phyloP scores from a whole-genome alignment of 2,113 vertebrate species.

The Potamarius usumacintae region DNA sequence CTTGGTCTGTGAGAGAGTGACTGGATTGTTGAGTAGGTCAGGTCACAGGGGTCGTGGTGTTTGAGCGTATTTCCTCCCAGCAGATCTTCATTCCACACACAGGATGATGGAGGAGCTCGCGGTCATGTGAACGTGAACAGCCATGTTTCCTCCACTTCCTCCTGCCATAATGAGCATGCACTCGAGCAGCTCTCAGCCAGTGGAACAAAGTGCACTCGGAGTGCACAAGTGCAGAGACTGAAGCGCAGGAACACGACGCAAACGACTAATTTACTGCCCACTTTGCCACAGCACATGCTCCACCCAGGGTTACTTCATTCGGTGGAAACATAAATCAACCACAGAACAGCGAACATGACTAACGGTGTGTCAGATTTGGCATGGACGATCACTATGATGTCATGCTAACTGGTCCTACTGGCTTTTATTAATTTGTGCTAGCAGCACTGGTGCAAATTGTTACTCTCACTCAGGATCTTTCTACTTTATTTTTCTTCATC shows the following conservation, averaged over 20 bases:
- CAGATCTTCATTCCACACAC: slow-evolving; percentile 9
- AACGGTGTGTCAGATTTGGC: not conserved
- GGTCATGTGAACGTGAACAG: slow-evolving; percentile 25
- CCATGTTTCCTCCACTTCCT: slow-evolving; percentile 50
- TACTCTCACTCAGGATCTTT: too few species aligned
- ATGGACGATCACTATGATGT: not conserved
- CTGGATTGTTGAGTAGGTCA: not conserved
- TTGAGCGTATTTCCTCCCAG: slow-evolving; percentile 30
- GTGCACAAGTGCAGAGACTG: not conserved
- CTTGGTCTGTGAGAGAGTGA: slow-evolving; percentile 13
- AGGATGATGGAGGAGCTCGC: slow-evolving; percentile 24
- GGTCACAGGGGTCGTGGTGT: slow-evolving; percentile 20
- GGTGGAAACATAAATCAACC: slow-evolving; percentile 11
- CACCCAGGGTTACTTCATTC: slow-evolving; percentile 8
- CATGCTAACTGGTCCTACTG: not conserved
- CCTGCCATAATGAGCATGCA: not conserved
- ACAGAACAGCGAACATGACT: not conserved
- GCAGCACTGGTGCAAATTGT: too few species aligned
- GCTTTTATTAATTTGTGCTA: not conserved
- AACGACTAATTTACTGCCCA: slow-evolving; percentile 17
- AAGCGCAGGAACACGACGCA: not conserved
- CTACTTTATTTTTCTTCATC: too few species aligned
- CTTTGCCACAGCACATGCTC: slow-evolving; percentile 1
- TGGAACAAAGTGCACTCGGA: slow-evolving; percentile 14
- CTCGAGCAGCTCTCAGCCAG: not conserved